Evolutionary conservation across 1,140 invertebrate species (phyloP).

Genomic region (Laupala kohalensis): DNA sequence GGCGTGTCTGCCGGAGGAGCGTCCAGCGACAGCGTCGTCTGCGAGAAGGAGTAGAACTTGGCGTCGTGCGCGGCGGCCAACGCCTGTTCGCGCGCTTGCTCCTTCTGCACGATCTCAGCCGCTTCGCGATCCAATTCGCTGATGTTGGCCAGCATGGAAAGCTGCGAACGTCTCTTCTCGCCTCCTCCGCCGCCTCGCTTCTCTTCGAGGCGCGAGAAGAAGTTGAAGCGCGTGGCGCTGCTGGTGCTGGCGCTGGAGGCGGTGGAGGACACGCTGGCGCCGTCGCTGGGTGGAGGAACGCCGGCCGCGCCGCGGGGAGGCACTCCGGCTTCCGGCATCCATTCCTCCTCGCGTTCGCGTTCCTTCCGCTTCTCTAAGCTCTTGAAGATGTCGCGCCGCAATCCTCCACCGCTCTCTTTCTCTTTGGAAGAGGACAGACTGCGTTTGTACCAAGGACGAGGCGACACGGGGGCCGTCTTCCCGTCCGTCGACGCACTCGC

Average conservation of each 20-base stretch:
- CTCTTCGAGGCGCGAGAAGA: slow-evolving; percentile 20
- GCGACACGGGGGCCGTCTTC: slow-evolving; percentile 27
- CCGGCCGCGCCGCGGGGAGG: slow-evolving; percentile 13
- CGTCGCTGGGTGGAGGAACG: slow-evolving; percentile 14
- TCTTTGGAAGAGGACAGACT: no score
- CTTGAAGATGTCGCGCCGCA: slow-evolving; percentile 9
- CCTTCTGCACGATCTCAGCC: slow-evolving; percentile 51
- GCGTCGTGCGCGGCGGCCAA: slow-evolving; percentile 25
- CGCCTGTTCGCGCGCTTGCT: slow-evolving; percentile 30
- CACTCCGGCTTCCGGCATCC: slow-evolving; percentile 23
- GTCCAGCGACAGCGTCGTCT: no score
- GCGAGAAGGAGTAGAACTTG: slow-evolving; percentile 22
- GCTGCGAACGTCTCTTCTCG: slow-evolving; percentile 41
- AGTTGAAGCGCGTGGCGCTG: slow-evolving; percentile 17
- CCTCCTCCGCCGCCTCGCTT: slow-evolving; percentile 24
- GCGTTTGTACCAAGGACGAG: slow-evolving; percentile 52
- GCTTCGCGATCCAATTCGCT: slow-evolving; percentile 68
- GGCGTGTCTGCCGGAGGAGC: no score
- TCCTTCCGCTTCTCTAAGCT: slow-evolving; percentile 15
- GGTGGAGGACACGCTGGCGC: slow-evolving; percentile 5
- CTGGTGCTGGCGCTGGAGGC: slow-evolving; percentile 22
- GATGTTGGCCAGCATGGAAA: slow-evolving; percentile 60
- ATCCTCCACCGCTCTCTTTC: slow-evolving; percentile 20
- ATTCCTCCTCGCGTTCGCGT: slow-evolving; percentile 21
- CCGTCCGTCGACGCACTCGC: not conserved